Base-by-base conservation (phyloP, 2,797 vertebrate species). In the Chlorospingus semifuscus region DNA sequence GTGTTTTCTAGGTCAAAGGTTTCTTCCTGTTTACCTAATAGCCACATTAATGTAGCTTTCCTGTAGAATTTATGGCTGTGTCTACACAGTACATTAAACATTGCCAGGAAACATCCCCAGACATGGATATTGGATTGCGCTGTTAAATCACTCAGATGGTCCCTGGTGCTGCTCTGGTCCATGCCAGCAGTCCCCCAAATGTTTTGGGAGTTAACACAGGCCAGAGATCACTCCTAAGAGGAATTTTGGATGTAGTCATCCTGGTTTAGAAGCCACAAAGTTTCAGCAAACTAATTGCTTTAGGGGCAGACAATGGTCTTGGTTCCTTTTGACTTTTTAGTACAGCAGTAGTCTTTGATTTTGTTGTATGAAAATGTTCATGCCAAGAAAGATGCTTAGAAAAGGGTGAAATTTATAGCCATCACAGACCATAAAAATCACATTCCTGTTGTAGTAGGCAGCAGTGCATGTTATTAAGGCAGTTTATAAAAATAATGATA, bases 401-500 rank as follows among this genome's bases (percentile, higher is more conserved):
- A 78, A 71, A 81, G 21, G 30, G 21, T 83, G 49, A 83, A 44
- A 93, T 93, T 93, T 75, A 92, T 64, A 83, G 34, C 53, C 37
- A 56, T 37, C 37, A 70, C 12, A 63, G 56, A 56, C 37, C 42
- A 90, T 80, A 83, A 92, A 91, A 87, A 47, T 59, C 42, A 60
- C 14, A n/a, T n/a, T 95, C 42, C 50, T n/a, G 64, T 24, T 86
- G 49, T 49, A 77, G 76, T 15, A 90, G 39, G n/a, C 63, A 93
- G 66, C 46, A 70, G 39, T 79, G 64, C 68, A 59, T 70, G 75
- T 82, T 93, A 89, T 95, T 95, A 92, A 89, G 24, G 59, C 53
- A 76, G n/a, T 71, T 90, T 74, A 63, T 89, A 44, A 81, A 88
- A 93, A 53, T 12, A 95, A 60, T 70, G 55, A 87, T 36, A 47